Conservation (phyloP, 1,140 invertebrate genomes). For the Vollenhovia emeryi region DNA sequence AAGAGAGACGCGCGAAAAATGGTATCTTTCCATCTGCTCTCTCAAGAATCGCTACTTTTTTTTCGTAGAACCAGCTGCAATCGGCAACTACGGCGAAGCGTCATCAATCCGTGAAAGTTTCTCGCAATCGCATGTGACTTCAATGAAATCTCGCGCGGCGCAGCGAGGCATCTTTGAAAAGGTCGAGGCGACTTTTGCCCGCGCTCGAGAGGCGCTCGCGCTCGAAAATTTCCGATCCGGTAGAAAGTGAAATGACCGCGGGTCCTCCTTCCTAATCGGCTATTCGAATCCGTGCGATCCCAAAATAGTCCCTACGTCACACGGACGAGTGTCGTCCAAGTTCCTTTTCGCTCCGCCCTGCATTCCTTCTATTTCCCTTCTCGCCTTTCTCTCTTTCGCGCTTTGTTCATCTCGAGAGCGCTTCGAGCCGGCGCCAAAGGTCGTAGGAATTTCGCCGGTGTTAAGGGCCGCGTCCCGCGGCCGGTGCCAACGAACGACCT, state of each 20-base stretch:
- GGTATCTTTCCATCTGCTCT: too few relatives aligned
- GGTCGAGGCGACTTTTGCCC: constrained; percentile 31
- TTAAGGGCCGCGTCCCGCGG: background rate
- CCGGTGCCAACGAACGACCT: constrained; percentile 42
- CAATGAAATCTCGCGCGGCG: constrained; percentile 28
- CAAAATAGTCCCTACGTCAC: constrained; percentile 32
- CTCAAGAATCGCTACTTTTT: background rate
- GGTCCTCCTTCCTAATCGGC: constrained; percentile 13
- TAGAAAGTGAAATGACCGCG: constrained; percentile 27
- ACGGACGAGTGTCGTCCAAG: background rate
- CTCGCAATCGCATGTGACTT: constrained; percentile 25
- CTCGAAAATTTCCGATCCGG: constrained; percentile 1
- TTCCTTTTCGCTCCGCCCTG: background rate
- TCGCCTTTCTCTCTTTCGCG: background rate
- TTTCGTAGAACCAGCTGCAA: background rate
- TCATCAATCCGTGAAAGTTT: constrained; percentile 46
- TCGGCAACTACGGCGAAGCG: background rate
- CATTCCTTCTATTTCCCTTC: background rate
- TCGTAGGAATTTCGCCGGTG: constrained; percentile 11
- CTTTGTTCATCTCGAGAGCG: background rate
- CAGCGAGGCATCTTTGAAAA: constrained; percentile 11
- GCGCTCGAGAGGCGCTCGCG: background rate
- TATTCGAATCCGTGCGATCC: constrained; percentile 39
- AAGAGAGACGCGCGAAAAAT: background rate
- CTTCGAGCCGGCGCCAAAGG: background rate